These are phyloP conservation scores for Rugalucina vietnamica DNA, from an alignment of 2,888 invertebrate genomes.

Conservation along the genomic window DNA sequence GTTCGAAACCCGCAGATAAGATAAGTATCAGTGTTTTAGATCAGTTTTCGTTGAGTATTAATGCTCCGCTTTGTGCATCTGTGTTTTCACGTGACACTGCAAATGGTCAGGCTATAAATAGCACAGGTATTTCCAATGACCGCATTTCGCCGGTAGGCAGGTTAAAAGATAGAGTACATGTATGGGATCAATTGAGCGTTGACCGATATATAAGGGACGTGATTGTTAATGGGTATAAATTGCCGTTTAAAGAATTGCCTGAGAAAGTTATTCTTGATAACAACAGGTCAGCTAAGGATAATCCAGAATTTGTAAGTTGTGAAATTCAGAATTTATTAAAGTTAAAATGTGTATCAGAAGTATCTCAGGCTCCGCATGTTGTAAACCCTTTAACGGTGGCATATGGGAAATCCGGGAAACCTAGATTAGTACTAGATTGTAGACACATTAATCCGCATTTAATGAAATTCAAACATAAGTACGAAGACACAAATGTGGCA, in stretches of 20 bases:
- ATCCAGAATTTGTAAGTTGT: neutral
- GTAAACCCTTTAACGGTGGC: conserved; percentile 40
- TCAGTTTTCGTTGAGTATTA: no score
- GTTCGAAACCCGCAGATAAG: no score
- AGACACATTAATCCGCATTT: conserved; percentile 41
- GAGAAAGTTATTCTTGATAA: neutral
- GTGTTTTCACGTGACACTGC: no score
- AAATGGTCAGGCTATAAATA: no score
- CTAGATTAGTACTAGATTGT: conserved; percentile 22
- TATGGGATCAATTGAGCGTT: no score
- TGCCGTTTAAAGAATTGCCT: conserved; percentile 29
- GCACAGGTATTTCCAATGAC: no score
- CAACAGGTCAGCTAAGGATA: conserved; percentile 40
- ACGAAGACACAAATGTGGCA: conserved; percentile 30
- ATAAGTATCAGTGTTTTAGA: no score
- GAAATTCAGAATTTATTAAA: conserved; percentile 20
- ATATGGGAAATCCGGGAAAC: conserved; percentile 20
- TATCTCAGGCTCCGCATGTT: neutral
- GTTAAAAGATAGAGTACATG: neutral
- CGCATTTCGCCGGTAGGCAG: neutral
- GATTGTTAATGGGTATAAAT: conserved; percentile 30
- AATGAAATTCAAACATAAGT: conserved; percentile 34
- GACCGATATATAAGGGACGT: no score
- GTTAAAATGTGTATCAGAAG: conserved; percentile 30
- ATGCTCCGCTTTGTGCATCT: no score